Evolutionary conservation across 2,888 invertebrate genomes (phyloP), one percentile per base, ranked within the genome.

Genomic region (Platerodrilus igneus): DNA sequence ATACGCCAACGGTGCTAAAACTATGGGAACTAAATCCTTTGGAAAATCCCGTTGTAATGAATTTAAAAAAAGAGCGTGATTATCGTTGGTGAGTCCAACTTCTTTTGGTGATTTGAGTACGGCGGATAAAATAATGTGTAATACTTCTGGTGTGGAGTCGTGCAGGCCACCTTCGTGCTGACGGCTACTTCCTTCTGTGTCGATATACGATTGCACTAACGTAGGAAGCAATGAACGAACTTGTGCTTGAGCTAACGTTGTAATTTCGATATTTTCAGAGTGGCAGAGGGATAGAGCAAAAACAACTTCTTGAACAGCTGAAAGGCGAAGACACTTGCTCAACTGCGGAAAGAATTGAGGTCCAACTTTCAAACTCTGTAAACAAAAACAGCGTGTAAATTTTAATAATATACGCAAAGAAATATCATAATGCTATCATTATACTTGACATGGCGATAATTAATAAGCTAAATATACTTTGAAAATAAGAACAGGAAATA

Each of bases 221-320:
- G 86, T 84, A 42, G 92, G 86, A 49, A 95, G 75, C 64, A 86
- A 83, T 65, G 80, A 80, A 63, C 83, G 83, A 41, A 93, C 74
- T 68, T 89, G 88, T 58, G 83, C 81, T 54, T 80, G 75, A 16
- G 93, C 86, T 59, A 82, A 74, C 52, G 73, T 74, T 46, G 80
- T 76, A 41, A 87, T 77, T 58, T 93, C 92, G 29, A 78, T 63
- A 66, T 83, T 85, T 26, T 81, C 77, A 10, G 92, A 91, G 62
- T 88, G 81, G 53, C 85, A 79, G 51, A 94, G 72, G 45, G 89
- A 86, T 59, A 95, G 75, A 41, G 89, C 88, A 69, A 94, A 83
- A 32, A 88, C 84, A 60, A 93, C 87, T 76, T 95, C 94, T 71
- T 93, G 90, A 28, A 92, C 84, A 56, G 87, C 80, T 45, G 85